Evolutionary conservation across 2,797 vertebrate genomes (phyloP).

Genomic region (Pangasius sanitwongsei): DNA sequence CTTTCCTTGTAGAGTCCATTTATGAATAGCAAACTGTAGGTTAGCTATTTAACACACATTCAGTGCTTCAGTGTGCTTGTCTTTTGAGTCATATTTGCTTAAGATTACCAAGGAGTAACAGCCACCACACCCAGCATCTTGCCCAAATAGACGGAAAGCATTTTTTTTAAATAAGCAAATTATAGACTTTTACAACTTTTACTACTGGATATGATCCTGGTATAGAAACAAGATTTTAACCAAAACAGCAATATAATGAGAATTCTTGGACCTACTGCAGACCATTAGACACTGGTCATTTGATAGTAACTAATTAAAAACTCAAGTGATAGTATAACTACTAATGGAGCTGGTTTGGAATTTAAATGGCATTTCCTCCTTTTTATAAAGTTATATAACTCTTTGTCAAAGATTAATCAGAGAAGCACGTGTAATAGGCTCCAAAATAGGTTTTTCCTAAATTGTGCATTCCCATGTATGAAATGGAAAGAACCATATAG

Average conservation of each 20-base stretch:
- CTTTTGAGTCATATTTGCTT: not conserved
- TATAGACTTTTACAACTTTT: not conserved
- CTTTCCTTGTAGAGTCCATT: not conserved
- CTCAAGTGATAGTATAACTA: not conserved
- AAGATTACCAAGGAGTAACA: conserved; percentile 4
- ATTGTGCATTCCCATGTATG: not conserved
- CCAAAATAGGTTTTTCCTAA: not conserved
- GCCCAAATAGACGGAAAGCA: not conserved
- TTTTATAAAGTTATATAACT: not conserved
- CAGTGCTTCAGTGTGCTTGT: not conserved
- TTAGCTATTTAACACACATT: not conserved
- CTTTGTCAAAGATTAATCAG: not conserved
- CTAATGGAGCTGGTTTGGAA: not conserved
- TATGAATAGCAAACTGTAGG: conserved; percentile 2
- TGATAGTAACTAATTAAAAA: not conserved
- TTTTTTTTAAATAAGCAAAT: not conserved
- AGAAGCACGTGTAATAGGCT: not conserved
- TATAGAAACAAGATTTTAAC: not conserved
- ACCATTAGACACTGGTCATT: not conserved
- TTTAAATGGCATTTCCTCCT: not conserved
- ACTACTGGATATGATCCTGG: not conserved
- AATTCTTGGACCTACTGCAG: not conserved
- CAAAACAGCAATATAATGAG: not conserved
- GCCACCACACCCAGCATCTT: not conserved
- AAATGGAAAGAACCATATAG: not conserved